Evolutionary conservation across 2,888 invertebrate species (phyloP), one percentile per base, ranked within the genome.

Genomic region (Scaeva pyrastri): DNA sequence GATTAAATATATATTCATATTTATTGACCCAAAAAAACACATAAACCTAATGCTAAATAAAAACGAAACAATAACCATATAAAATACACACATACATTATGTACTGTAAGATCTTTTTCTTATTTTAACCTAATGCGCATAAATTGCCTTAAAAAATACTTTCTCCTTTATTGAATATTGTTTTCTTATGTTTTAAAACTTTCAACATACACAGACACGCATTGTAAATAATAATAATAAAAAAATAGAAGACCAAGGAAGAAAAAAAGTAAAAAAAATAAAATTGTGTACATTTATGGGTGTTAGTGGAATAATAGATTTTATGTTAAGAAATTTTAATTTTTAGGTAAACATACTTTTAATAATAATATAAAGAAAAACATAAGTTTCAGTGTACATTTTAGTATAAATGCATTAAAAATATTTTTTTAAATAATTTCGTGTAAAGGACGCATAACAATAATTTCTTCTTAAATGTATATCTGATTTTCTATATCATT

Each of bases 301-400:
- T 82, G 82, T 82, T 86, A 86, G 86, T 86, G 86, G 77, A 86
- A 82, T 78, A 86, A 82, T 86, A 82, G 73, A 66, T 77, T 86
- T 73, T 86, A 78, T 78, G 77, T 78, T 86, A 81, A 86, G 45
- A 70, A 73, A 64, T 75, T 60, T 60, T 26, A 73, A 50, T 64
- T 78, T 80, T 64, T 62, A 80, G 62, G 60, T 70, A 71, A 48
- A 72, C 41, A 55, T 74, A 74, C 43, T 76, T 85, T 85, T 62
- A 73, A 62, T 76, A 80, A 60, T 73, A 55, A 73, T 68, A 68
- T 26, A 3, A 72, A 45, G n/a, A 52, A 26, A 55, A 31, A 31
- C 2, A 48, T 14, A 36, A 55, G 66, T 48, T 68, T 56, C 58
- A 45, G 66, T 85, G 85, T 85, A 85, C 58, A 85, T 80, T 80